Conservation (phyloP, 2,888 invertebrate genomes). For the Acanthopleura granulata region DNA sequence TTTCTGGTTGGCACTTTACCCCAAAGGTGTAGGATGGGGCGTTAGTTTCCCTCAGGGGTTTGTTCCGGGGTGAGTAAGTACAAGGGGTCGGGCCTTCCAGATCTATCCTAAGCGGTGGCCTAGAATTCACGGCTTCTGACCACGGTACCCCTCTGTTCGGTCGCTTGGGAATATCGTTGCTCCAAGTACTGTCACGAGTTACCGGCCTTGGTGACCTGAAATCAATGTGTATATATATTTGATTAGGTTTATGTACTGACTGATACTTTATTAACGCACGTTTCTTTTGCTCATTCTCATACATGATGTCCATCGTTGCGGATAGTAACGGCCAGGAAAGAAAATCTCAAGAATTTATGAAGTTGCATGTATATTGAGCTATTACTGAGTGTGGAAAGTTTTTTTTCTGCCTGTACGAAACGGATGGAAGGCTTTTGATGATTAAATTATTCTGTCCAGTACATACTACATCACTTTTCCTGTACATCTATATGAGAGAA, state of each 20-base stretch:
- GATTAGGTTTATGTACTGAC: neutral
- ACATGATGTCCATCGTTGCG: no score
- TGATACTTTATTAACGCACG: neutral
- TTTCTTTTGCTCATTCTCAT: no score
- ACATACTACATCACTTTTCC: no score
- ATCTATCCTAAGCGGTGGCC: slow-evolving; percentile 63
- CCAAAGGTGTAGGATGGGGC: slow-evolving; percentile 64
- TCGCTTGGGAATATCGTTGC: neutral
- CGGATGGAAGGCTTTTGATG: no score
- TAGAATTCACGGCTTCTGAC: slow-evolving; percentile 58
- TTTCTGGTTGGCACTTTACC: slow-evolving; percentile 54
- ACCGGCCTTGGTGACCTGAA: neutral
- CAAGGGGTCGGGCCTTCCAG: slow-evolving; percentile 65
- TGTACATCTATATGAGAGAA: no score
- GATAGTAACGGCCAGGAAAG: no score
- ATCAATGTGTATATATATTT: neutral
- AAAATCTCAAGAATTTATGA: no score
- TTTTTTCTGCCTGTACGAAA: no score
- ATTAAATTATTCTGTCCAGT: no score
- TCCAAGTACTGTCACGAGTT: neutral
- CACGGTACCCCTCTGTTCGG: slow-evolving; percentile 56
- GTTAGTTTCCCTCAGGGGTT: slow-evolving; percentile 62
- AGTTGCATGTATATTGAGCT: no score
- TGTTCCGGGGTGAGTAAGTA: slow-evolving; percentile 57
- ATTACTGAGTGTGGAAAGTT: no score